Evolutionary conservation across 2,797 vertebrate species (phyloP).

Genomic region (Vultur gryphus): DNA sequence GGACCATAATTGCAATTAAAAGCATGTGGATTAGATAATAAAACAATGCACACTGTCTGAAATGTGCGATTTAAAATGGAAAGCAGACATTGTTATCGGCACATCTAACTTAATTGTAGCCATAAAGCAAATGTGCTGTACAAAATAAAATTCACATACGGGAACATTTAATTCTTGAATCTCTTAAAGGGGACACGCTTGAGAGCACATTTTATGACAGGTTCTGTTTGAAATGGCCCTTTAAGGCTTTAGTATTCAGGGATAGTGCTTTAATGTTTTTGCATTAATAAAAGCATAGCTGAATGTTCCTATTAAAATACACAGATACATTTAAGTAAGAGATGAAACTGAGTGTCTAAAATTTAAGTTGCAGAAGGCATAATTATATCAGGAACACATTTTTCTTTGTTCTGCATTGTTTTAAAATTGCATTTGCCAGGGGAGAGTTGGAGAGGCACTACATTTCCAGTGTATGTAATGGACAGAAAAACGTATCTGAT

Average conservation of each 20-base stretch:
- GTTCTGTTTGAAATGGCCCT: constrained; percentile 79
- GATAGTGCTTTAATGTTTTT: constrained; percentile 81
- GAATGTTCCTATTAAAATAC: constrained; percentile 80
- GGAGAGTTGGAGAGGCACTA: neutral
- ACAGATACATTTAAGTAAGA: constrained; percentile 82
- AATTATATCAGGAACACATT: constrained; percentile 66
- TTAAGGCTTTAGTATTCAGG: constrained; percentile 80
- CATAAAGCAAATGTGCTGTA: constrained; percentile 88
- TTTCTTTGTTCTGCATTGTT: constrained; percentile 61
- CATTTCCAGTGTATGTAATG: neutral
- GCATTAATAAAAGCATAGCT: constrained; percentile 81
- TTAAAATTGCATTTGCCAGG: constrained; percentile 26
- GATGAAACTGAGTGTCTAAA: constrained; percentile 72
- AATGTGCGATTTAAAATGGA: constrained; percentile 87
- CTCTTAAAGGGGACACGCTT: constrained; percentile 86
- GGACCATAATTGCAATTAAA: constrained; percentile 96
- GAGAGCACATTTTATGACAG: constrained; percentile 84
- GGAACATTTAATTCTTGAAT: constrained; percentile 85
- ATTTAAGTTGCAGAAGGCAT: constrained; percentile 71
- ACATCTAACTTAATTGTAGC: constrained; percentile 87
- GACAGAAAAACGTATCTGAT: neutral
- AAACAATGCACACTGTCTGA: constrained; percentile 86
- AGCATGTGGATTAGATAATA: constrained; percentile 94
- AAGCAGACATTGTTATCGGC: constrained; percentile 87
- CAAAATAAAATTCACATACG: constrained; percentile 87